Percentiles rank a stretch among this genome's conserved stretches.
phyloP scores from a whole-genome alignment of 1,140 invertebrate genomes.

The Centruroides vittatus region DNA sequence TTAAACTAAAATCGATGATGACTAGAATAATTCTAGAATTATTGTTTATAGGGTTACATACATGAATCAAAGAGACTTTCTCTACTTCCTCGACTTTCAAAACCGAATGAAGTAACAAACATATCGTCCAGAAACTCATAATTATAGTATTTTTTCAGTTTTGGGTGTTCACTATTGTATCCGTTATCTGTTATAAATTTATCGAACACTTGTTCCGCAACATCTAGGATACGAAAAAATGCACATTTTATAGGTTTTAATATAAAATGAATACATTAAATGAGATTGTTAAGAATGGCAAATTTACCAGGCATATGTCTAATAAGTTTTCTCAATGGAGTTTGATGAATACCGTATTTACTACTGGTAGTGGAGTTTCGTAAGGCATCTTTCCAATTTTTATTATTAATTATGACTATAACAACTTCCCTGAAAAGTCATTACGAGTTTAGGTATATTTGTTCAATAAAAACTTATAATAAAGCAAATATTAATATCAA shows the following conservation, averaged over 20 bases:
- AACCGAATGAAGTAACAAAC: constrained; percentile 23
- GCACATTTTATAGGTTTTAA: too few relatives aligned
- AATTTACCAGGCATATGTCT: constrained; percentile 33
- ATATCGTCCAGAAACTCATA: constrained; percentile 40
- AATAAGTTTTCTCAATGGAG: constrained; percentile 38
- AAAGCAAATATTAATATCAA: too few relatives aligned
- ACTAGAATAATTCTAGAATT: too few relatives aligned
- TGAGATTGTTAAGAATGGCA: too few relatives aligned
- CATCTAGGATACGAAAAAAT: constrained; percentile 22
- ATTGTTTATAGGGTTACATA: too few relatives aligned
- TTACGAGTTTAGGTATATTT: too few relatives aligned
- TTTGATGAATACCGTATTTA: constrained; percentile 25
- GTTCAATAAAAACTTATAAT: too few relatives aligned
- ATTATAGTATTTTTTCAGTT: constrained; percentile 32
- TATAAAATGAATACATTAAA: too few relatives aligned
- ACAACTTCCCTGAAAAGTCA: constrained; percentile 30
- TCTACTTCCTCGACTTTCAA: too few relatives aligned
- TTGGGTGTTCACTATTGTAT: constrained; percentile 25
- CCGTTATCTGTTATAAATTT: constrained; percentile 30
- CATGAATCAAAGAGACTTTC: too few relatives aligned
- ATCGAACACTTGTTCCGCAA: constrained; percentile 35
- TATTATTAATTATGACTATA: constrained; percentile 28
- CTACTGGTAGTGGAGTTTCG: constrained; percentile 27
- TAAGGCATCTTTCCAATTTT: constrained; percentile 31
- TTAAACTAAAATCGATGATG: too few relatives aligned